phyloP scores from a whole-genome alignment of 2,797 vertebrate species.

The Mormyrus hasselquistii region DNA sequence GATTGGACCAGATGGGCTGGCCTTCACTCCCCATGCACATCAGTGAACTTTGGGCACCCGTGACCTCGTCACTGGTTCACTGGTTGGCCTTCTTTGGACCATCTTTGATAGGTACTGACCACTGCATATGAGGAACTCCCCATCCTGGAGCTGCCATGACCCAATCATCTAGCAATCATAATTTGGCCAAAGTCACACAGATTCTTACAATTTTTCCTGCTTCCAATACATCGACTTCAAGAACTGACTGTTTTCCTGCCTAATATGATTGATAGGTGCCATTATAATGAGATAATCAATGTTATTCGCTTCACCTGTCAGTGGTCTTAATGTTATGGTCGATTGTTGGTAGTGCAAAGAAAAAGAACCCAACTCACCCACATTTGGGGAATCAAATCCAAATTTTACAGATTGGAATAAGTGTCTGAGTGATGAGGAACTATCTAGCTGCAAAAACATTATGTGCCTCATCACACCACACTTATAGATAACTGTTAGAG shows the following conservation, averaged over 20 bases:
- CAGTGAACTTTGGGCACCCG: neutral
- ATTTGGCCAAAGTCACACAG: too few species aligned
- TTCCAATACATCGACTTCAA: too few species aligned
- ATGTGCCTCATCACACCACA: neutral
- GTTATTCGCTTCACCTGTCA: neutral
- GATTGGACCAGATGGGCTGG: neutral
- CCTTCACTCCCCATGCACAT: neutral
- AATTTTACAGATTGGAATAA: neutral
- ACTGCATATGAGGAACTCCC: neutral
- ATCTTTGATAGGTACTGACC: neutral
- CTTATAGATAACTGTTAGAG: neutral
- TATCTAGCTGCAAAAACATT: neutral
- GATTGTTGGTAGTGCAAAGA: neutral
- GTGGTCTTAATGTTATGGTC: neutral
- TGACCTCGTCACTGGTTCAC: neutral
- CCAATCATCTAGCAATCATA: neutral
- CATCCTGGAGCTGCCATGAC: neutral
- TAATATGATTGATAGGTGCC: neutral
- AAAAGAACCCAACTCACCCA: neutral
- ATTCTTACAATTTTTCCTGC: too few species aligned
- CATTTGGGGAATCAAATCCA: neutral
- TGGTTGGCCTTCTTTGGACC: neutral
- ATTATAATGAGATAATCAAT: neutral
- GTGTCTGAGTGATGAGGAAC: neutral
- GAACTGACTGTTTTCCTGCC: too few species aligned